phyloP scores from a whole-genome alignment of 2,888 invertebrate genomes.

The Eristalinus sepulchralis region DNA sequence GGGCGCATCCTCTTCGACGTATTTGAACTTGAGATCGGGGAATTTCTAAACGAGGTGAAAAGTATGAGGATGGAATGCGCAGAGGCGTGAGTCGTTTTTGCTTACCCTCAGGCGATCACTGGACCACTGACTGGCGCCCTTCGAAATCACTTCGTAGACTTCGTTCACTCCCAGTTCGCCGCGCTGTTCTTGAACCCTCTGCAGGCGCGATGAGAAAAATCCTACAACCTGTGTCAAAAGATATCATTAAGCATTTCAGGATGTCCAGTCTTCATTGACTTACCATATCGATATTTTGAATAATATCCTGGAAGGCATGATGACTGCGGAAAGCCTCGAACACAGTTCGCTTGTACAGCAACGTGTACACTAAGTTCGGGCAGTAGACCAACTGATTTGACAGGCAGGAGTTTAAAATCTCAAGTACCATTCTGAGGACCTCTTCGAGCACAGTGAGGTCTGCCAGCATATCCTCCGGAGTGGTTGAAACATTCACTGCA shows the following conservation, averaged over 20 bases:
- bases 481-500: constrained; percentile 77
- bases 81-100: not conserved
- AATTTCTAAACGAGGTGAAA: constrained; percentile 89
- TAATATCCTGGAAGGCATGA: constrained; percentile 94
- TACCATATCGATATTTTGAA: constrained; percentile 97
- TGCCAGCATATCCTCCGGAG: constrained; percentile 84
- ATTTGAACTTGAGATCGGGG: constrained; percentile 98
- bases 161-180: constrained; percentile 92
- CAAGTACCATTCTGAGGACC: constrained; percentile 96
- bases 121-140: constrained; percentile 96
- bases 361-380: constrained; percentile 96
- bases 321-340: constrained; percentile 94
- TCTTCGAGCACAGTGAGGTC: constrained; percentile 97
- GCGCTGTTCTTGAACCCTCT: constrained; percentile 84
- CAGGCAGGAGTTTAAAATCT: constrained; percentile 97
- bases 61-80: not conserved
- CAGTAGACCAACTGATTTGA: constrained; percentile 93
- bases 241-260: not conserved
- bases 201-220: constrained; percentile 84
- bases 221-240: constrained; percentile 83
- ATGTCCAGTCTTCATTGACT: constrained; percentile 75
- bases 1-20: constrained; percentile 99
- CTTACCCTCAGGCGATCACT: constrained; percentile 94
- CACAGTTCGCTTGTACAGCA: constrained; percentile 95
- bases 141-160: constrained; percentile 93